These are phyloP conservation scores for Hemiscyllium ocellatum DNA, from an alignment of 2,113 vertebrate species.

Conservation along the genomic window DNA sequence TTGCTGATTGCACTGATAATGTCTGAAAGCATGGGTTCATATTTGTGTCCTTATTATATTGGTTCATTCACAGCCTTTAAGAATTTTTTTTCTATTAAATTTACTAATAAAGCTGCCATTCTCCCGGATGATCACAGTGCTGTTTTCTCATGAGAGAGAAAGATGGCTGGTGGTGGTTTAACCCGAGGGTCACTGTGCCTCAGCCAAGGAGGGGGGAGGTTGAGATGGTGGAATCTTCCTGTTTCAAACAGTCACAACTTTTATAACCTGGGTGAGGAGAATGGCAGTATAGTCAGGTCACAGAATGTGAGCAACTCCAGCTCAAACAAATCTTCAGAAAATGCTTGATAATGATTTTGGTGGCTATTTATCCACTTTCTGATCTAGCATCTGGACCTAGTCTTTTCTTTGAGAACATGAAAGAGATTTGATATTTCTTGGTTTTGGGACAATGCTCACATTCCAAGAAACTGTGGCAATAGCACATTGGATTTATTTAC, in stretches of 20 bases:
- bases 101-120: background rate
- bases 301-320: background rate
- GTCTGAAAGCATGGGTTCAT: background rate
- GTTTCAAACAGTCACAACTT: no score
- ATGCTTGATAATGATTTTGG: background rate
- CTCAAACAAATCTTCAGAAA: background rate
- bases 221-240: no score
- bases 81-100: background rate
- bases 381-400: background rate
- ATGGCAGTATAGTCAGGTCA: background rate
- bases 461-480: background rate
- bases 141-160: no score
- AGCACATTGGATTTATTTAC: background rate
- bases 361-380: background rate
- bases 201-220: no score
- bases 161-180: no score
- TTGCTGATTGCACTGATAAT: background rate
- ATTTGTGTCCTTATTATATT: background rate
- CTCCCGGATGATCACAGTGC: no score
- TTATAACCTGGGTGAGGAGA: no score
- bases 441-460: background rate
- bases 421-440: background rate
- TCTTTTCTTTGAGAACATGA: background rate
- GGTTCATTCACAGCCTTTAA: background rate
- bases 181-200: no score